These are phyloP conservation scores for Alligator mississippiensis DNA, from an alignment of 2,113 vertebrate genomes.

Conservation along the genomic window DNA sequence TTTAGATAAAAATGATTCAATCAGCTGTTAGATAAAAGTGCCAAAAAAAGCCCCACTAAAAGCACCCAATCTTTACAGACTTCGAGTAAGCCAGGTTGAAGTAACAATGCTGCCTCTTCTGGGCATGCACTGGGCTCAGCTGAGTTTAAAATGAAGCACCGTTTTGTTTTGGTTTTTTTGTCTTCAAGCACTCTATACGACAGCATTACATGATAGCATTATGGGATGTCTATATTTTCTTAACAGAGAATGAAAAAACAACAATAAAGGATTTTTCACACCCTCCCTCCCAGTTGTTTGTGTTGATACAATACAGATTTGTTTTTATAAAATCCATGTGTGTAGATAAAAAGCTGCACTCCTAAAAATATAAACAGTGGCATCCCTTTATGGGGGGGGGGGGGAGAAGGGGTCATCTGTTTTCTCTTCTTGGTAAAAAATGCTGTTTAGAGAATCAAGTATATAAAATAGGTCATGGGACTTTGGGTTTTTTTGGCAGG, in stretches of 20 bases:
- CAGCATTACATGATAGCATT: background rate
- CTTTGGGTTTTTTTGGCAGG: background rate
- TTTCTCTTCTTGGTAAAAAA: background rate
- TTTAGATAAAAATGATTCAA: too few relatives aligned
- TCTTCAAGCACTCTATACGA: too few relatives aligned
- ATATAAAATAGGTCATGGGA: background rate
- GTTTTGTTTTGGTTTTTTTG: too few relatives aligned
- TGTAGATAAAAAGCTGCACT: background rate
- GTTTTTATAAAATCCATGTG: background rate
- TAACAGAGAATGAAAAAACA: background rate
- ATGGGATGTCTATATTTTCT: background rate
- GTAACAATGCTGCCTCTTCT: too few relatives aligned
- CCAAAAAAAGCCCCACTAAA: too few relatives aligned
- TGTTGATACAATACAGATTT: background rate
- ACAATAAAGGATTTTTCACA: background rate
- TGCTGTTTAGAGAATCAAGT: background rate
- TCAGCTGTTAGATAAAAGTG: too few relatives aligned
- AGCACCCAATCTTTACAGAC: too few relatives aligned
- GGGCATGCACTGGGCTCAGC: too few relatives aligned
- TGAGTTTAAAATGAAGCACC: too few relatives aligned
- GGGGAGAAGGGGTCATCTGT: background rate
- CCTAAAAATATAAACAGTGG: background rate
- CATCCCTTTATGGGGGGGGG: background rate
- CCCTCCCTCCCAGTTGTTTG: background rate
- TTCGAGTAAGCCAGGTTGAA: too few relatives aligned